Evolutionary conservation across 1,140 invertebrate genomes (phyloP), one percentile per base, ranked within the genome.

Genomic region (Papilio machaon): DNA sequence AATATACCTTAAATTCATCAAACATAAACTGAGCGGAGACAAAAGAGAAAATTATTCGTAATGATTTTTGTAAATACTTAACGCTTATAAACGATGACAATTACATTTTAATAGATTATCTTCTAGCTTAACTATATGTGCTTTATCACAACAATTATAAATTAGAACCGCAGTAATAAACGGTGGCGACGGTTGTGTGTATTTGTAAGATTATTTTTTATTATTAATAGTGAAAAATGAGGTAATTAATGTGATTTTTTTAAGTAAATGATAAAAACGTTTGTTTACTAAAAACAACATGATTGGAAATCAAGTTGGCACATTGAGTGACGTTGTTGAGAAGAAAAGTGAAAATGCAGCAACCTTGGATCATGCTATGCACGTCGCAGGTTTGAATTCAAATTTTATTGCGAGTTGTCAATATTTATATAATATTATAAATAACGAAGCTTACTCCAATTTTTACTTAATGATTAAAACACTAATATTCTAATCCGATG

Each of bases 281-380:
- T 70, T 70, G 7, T 35, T 70, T 70, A 30, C 2, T 43, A 6
- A 15, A 73, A 73, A 35, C 8, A 81, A 82, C 49, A 84, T 86
- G 84, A 79, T 1, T 23, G 13, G 81, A 78, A 49, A 82, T 52
- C 84, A 85, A 81, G 81, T 88, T n/a, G 73, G 83, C 43, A 89
- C 89, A n/a, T 74, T 92, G 60, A 84, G 89, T 13, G 84, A 88
- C 78, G 80, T 82, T 81, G 80, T 91, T 46, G 81, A 88, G 13
- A 82, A 80, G 54, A 79, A 81, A 58, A 81, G 86, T 17, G 85
- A 87, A 49, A 75, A 85, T 87, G 79, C 84, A 43, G 85, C 87
- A 9, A 88, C 91, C 85, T 85, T 93, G 82, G 92, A 93, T 70
- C 86, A 89, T 80, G 92, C 92, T 13, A 80, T 93, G 19, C 67